Base-by-base conservation (phyloP, 53 echinoderm and acorn worm species). In the Mesocentrotus franciscanus region DNA sequence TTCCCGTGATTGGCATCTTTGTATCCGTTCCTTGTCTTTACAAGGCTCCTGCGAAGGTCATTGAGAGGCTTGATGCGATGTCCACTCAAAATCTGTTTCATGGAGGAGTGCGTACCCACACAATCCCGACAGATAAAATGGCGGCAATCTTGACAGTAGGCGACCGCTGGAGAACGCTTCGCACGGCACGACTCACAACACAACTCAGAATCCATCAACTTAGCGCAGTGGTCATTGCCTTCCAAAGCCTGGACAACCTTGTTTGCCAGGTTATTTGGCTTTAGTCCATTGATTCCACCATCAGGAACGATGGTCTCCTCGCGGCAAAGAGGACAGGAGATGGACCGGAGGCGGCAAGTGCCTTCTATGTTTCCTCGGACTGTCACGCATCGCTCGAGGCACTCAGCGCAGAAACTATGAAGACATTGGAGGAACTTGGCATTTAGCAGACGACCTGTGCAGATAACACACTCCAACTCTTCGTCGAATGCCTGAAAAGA, bases 341-440 rank as follows among this genome's bases (percentile, higher is more conserved):
- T 94, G 55, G 87, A 49, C 12, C 85, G 85, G n/a, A 93, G 78
- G 13, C 94, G 94, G 24, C 95, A 94, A 1, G 95, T 85, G 15
- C 95, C 95, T 20, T 85, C 56, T 7, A 56, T 55, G 35, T 49
- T 84, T 13, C 91, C 85, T 85, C 96, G 94, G 9, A 96, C 94
- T 3, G 76, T 35, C 68, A 85, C 94, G 70, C 81, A 91, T 26
- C 85, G 10, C 14, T 39, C 91, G 61, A 97, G 95, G 42, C 97
- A 97, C 15, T 83, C 96, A 26, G 94, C 92, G 74, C 97, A 97
- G 90, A 95, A 97, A 64, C 97, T 97, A 60, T 97, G 97, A 33
- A 97, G 95, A 60, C 97, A 97, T 59, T 95, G 95, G 17, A 97
- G 95, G 18, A 96, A 96, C 66, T 97, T 97, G 4, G 97, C 96